phyloP scores from a whole-genome alignment of 1,140 invertebrate genomes.

The Psilanteris sp. region DNA sequence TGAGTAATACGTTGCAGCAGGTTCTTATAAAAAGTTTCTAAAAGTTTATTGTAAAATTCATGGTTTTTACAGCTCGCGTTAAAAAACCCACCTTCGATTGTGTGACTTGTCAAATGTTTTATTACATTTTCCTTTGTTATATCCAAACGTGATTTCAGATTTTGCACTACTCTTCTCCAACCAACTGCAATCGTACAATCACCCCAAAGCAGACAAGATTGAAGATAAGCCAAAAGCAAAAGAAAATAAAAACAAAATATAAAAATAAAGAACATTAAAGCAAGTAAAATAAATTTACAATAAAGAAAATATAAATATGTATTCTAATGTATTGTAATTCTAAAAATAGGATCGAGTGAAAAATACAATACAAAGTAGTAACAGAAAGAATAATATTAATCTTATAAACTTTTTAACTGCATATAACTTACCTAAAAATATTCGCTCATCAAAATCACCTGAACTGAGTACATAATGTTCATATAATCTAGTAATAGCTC shows the following conservation, averaged over 20 bases:
- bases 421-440: slow-evolving; percentile 89
- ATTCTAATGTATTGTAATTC: no score
- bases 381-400: no score
- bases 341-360: no score
- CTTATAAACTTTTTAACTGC: not conserved
- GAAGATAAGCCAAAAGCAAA: slow-evolving; percentile 66
- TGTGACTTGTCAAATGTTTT: slow-evolving; percentile 61
- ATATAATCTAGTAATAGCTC: slow-evolving; percentile 92
- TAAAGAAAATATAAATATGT: no score
- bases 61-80: slow-evolving; percentile 5
- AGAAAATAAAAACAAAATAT: slow-evolving; percentile 51
- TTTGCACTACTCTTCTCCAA: slow-evolving; percentile 72
- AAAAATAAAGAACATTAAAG: slow-evolving; percentile 9
- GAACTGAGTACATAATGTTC: slow-evolving; percentile 94
- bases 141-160: slow-evolving; percentile 66
- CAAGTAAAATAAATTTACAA: slow-evolving; percentile 51
- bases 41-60: not conserved
- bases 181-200: slow-evolving; percentile 71
- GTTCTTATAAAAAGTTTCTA: no score
- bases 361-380: no score
- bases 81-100: slow-evolving; percentile 72
- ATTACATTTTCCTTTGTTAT: slow-evolving; percentile 64
- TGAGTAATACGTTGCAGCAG: no score
- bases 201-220: slow-evolving; percentile 71
- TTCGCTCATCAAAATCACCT: slow-evolving; percentile 97